Percentiles rank a stretch among this genome's conserved stretches.
Conservation (phyloP, 2,113 vertebrate genomes). For the Rhabdornis inornatus region DNA sequence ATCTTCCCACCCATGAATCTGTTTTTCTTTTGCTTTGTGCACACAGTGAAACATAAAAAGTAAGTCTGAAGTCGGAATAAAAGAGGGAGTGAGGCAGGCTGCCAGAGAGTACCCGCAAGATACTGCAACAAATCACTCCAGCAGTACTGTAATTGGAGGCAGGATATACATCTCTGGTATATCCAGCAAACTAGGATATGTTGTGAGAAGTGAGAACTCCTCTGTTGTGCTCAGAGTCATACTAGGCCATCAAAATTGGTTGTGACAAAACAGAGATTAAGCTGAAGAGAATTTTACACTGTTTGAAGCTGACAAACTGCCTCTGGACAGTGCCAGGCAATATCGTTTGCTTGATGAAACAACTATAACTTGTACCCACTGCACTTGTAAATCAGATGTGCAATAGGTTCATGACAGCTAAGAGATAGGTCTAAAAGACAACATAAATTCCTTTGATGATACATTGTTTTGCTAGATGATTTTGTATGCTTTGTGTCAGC, state of each 20-base stretch:
- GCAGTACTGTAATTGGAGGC: neutral
- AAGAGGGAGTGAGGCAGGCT: rapidly evolving
- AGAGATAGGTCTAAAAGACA: neutral
- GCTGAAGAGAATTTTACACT: neutral
- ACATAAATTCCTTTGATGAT: neutral
- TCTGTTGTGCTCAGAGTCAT: neutral
- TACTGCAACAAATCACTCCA: neutral
- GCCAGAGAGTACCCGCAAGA: neutral
- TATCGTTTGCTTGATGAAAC: neutral
- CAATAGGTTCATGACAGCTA: neutral
- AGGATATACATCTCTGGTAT: neutral
- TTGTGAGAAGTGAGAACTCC: neutral
- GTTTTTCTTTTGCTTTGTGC: neutral
- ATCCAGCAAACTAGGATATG: neutral
- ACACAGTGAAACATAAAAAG: neutral
- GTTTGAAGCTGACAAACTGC: neutral
- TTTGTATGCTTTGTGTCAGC: neutral
- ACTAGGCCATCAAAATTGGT: neutral
- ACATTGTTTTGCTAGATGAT: neutral
- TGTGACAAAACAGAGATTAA: neutral
- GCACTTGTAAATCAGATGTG: neutral
- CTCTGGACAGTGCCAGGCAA: neutral
- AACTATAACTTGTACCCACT: neutral
- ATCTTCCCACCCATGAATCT: neutral
- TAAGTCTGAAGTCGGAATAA: neutral